These are phyloP conservation scores for Pachyuromys duprasi DNA, from an alignment of 2,797 vertebrate genomes.

Conservation along the genomic window DNA sequence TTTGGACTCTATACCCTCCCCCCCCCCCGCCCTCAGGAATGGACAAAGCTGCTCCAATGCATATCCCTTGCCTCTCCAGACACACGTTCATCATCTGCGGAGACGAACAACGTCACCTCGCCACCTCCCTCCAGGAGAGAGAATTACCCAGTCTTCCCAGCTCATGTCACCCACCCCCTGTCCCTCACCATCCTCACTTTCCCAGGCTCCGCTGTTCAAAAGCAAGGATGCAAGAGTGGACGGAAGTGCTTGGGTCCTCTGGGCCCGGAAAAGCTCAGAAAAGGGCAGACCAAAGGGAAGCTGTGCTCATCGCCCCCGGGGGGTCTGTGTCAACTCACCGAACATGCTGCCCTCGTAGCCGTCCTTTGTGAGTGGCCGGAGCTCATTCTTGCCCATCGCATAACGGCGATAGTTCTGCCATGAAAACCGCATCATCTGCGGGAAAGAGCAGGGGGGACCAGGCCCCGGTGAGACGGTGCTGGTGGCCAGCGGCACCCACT, in stretches of 20 bases:
- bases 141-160: background rate
- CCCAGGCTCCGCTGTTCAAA: background rate
- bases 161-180: background rate
- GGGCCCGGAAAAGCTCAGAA: background rate
- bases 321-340: conserved; percentile 90
- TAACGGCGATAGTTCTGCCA: conserved; percentile 97
- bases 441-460: conserved; percentile 56
- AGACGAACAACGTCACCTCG: background rate
- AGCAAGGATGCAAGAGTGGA: background rate
- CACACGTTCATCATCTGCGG: accelerated
- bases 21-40: background rate
- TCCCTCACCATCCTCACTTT: background rate
- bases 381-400: conserved; percentile 97
- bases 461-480: background rate
- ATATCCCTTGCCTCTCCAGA: background rate
- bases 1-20: background rate
- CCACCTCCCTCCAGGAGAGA: accelerated
- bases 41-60: background rate
- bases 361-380: conserved; percentile 94
- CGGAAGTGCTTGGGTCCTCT: background rate
- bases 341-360: conserved; percentile 98
- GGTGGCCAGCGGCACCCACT: accelerated
- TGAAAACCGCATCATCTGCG: conserved; percentile 99
- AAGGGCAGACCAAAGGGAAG: background rate
- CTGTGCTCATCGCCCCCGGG: background rate